Percentiles rank a stretch among this genome's conserved stretches.
phyloP scores from a whole-genome alignment of 2,888 invertebrate genomes.

The Disparrhopalites patrizii region DNA sequence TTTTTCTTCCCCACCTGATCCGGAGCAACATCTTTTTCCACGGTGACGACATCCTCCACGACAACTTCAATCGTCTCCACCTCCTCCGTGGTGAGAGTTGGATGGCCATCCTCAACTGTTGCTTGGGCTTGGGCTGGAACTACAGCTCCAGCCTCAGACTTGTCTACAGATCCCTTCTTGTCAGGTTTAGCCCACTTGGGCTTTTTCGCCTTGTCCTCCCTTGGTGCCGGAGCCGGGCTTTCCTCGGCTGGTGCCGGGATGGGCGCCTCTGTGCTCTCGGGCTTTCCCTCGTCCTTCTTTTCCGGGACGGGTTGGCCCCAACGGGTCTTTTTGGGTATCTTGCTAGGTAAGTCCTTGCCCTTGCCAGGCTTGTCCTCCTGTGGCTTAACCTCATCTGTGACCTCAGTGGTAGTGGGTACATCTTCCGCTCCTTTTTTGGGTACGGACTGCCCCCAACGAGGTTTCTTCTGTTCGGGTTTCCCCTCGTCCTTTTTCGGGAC shows the following conservation, averaged over 20 bases:
- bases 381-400: slow-evolving; percentile 17
- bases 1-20: neutral
- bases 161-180: too few species aligned
- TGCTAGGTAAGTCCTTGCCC: neutral
- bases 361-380: slow-evolving; percentile 32
- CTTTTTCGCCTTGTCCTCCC: slow-evolving; percentile 36
- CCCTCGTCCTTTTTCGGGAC: neutral
- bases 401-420: slow-evolving; percentile 1
- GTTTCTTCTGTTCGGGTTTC: slow-evolving; percentile 6
- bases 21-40: neutral
- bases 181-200: too few species aligned
- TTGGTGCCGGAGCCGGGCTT: slow-evolving; percentile 28
- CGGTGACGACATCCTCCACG: slow-evolving; percentile 5
- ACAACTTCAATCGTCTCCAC: slow-evolving; percentile 1
- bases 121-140: neutral
- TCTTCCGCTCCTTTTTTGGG: neutral
- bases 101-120: neutral
- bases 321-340: slow-evolving; percentile 9
- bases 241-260: too few species aligned
- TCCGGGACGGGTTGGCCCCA: neutral
- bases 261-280: slow-evolving; percentile 35
- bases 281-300: neutral
- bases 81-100: neutral
- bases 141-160: too few species aligned
- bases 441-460: slow-evolving; percentile 4